Percentiles rank a stretch among this genome's conserved stretches.
These are phyloP conservation scores for Leptobrachium leishanense DNA, from an alignment of 2,113 vertebrate species.

Conservation along the genomic window DNA sequence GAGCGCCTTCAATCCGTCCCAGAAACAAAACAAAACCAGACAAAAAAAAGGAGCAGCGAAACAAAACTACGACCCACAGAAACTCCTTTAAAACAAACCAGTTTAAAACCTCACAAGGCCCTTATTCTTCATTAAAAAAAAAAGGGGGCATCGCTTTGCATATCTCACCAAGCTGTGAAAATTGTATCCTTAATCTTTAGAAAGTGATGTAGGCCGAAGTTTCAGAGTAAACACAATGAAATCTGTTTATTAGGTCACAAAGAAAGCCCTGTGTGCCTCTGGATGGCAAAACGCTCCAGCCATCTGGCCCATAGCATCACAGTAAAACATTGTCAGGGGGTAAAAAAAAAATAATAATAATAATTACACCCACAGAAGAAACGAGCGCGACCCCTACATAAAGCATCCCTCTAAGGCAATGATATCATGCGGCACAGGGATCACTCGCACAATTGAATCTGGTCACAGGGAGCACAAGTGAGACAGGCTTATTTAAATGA, in stretches of 20 bases:
- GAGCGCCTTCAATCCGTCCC: not conserved
- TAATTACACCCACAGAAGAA: slow-evolving; percentile 80
- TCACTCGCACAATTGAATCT: slow-evolving; percentile 81
- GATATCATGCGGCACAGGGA: slow-evolving; percentile 78
- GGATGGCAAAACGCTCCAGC: slow-evolving; percentile 75
- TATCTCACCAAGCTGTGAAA: slow-evolving; percentile 64
- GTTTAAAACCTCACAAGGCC: slow-evolving; percentile 25
- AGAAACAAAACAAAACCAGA: not conserved
- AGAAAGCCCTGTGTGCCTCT: slow-evolving; percentile 69
- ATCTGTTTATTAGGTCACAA: slow-evolving; percentile 76
- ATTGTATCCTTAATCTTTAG: slow-evolving; percentile 74
- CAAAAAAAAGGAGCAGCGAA: too few species aligned
- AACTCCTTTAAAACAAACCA: not conserved
- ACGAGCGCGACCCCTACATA: slow-evolving; percentile 76
- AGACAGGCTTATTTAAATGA: slow-evolving; percentile 78
- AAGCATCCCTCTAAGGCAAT: slow-evolving; percentile 83
- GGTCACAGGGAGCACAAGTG: slow-evolving; percentile 77
- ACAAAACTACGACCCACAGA: not conserved
- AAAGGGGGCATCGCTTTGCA: slow-evolving; percentile 51
- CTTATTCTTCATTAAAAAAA: slow-evolving; percentile 20
- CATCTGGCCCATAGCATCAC: slow-evolving; percentile 82
- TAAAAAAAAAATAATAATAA: slow-evolving; percentile 67
- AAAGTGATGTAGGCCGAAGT: slow-evolving; percentile 73
- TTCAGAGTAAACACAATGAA: slow-evolving; percentile 74
- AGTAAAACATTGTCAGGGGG: slow-evolving; percentile 83